Conservation (phyloP, 2,888 invertebrate species). For the Acronicta psi region DNA sequence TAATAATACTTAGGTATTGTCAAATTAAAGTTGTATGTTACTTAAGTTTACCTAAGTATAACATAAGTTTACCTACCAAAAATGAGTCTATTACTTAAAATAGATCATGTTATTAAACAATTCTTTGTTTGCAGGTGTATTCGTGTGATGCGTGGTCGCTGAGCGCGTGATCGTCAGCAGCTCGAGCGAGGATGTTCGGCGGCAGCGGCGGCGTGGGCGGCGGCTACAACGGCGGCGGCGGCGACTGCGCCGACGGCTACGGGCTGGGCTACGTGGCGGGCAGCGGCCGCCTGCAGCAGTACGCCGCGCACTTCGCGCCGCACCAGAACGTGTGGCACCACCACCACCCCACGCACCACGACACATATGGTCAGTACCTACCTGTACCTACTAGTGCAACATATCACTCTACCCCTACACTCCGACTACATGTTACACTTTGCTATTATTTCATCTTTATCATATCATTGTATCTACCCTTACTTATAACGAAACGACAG, state of each 20-base stretch:
- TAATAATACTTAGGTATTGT: no score
- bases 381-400: no score
- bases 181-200: slow-evolving; percentile 57
- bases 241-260: slow-evolving; percentile 77
- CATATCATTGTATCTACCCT: no score
- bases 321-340: slow-evolving; percentile 86
- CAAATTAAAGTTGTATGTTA: no score
- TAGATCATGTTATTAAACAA: no score
- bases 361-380: slow-evolving; percentile 74
- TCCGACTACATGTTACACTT: no score
- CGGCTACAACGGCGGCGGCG: slow-evolving; percentile 67
- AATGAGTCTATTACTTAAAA: no score
- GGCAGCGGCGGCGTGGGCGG: slow-evolving; percentile 70
- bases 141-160: slow-evolving; percentile 49
- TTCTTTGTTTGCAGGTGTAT: slow-evolving; percentile 41
- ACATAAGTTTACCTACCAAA: no score
- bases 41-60: no score
- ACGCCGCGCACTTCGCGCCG: slow-evolving; percentile 84
- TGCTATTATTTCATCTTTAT: no score
- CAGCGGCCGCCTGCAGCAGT: slow-evolving; percentile 81
- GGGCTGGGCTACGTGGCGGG: slow-evolving; percentile 79
- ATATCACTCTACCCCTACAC: no score
- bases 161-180: slow-evolving; percentile 30
- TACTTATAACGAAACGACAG: no score
- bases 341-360: slow-evolving; percentile 80